phyloP scores from a whole-genome alignment of 92 coral and sea anemone species.

The Palythoa caribaeorum region DNA sequence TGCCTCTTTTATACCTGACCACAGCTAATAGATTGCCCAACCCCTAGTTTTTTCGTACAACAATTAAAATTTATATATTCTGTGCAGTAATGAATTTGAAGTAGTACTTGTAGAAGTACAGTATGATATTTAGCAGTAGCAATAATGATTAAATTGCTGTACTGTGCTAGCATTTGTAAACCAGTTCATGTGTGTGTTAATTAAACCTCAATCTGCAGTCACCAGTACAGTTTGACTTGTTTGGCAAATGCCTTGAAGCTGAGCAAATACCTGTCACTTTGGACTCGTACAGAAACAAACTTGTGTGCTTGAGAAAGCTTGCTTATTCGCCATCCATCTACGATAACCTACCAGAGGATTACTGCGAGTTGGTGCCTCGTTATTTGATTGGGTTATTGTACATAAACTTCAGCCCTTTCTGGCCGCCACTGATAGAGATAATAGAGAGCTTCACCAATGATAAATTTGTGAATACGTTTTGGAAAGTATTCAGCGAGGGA shows the following conservation, averaged over 20 bases:
- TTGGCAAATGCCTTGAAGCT: conserved; percentile 80
- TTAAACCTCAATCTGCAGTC: neutral
- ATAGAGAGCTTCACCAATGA: conserved; percentile 73
- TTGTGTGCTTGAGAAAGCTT: conserved; percentile 83
- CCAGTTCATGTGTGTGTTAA: neutral
- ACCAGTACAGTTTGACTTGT: conserved; percentile 54
- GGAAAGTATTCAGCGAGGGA: conserved; percentile 79
- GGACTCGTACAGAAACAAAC: conserved; percentile 84
- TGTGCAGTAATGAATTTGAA: too few species aligned
- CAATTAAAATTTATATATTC: too few species aligned
- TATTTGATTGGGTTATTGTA: conserved; percentile 83
- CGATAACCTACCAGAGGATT: conserved; percentile 65
- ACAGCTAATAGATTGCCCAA: too few species aligned
- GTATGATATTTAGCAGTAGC: too few species aligned
- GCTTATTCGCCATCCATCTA: conserved; percentile 64
- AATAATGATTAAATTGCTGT: too few species aligned
- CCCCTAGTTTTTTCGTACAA: too few species aligned
- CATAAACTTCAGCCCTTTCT: conserved; percentile 88
- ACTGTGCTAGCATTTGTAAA: too few species aligned
- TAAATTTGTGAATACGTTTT: conserved; percentile 73
- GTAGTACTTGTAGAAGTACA: too few species aligned
- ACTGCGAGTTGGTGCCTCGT: conserved; percentile 69
- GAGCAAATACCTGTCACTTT: conserved; percentile 79
- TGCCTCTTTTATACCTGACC: too few species aligned
- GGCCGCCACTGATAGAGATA: conserved; percentile 86